A percentile compares a stretch with the other conserved stretches of the same genome.
Evolutionary conservation across 1,140 invertebrate species (phyloP).

Genomic region (Drosophila paulistorum): DNA sequence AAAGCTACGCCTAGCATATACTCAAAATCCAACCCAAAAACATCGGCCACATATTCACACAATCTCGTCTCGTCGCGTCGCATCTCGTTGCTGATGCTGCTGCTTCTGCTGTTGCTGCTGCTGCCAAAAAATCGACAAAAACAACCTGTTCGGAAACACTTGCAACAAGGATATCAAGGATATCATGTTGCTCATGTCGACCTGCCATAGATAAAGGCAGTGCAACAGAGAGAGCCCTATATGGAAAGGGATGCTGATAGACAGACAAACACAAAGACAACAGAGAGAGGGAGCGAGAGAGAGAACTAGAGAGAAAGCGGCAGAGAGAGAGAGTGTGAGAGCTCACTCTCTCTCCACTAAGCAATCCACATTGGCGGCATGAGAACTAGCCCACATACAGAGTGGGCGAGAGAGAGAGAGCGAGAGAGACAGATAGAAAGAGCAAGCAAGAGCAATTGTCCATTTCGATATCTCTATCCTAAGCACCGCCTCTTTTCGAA

Average conservation of each 20-base stretch:
- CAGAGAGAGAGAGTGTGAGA: slow-evolving; percentile 18
- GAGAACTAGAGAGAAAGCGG: background rate
- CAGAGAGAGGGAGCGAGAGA: slow-evolving; percentile 38
- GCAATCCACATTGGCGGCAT: slow-evolving; percentile 7
- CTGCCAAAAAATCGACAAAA: slow-evolving; percentile 82
- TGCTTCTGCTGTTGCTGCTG: slow-evolving; percentile 32
- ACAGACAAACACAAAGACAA: slow-evolving; percentile 4
- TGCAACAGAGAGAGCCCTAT: slow-evolving; percentile 9
- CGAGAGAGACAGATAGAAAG: slow-evolving; percentile 15
- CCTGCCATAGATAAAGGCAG: slow-evolving; percentile 26
- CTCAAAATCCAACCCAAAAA: slow-evolving; percentile 61
- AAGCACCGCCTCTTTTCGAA: slow-evolving; percentile 77
- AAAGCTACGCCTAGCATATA: slow-evolving; percentile 78
- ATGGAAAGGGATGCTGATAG: slow-evolving; percentile 1
- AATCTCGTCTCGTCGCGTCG: slow-evolving; percentile 45
- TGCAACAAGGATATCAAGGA: slow-evolving; percentile 76
- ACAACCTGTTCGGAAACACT: slow-evolving; percentile 83
- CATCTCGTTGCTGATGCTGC: background rate
- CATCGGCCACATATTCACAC: slow-evolving; percentile 73
- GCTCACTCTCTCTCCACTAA: background rate
- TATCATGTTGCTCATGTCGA: slow-evolving; percentile 28
- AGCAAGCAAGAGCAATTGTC: slow-evolving; percentile 17
- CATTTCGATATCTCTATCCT: slow-evolving; percentile 14
- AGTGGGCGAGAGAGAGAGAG: slow-evolving; percentile 36
- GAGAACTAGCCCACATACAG: slow-evolving; percentile 26